A percentile compares a stretch with the other conserved stretches of the same genome.
Evolutionary conservation across 2,888 invertebrate species (phyloP).

Genomic region (Adineta ricciae): DNA sequence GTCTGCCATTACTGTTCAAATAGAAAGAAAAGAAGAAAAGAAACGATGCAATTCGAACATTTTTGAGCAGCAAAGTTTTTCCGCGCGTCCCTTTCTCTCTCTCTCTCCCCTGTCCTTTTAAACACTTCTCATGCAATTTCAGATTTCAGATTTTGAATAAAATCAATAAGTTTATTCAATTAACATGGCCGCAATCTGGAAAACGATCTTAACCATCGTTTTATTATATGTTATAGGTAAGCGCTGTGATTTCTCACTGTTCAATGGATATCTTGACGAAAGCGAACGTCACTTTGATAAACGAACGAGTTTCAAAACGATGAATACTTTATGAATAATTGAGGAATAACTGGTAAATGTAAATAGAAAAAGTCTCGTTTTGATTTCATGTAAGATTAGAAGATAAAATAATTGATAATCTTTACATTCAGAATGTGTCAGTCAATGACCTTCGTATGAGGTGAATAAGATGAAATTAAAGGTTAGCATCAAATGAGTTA

Average conservation of each 20-base stretch:
- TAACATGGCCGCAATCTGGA: not conserved
- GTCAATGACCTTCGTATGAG: not conserved
- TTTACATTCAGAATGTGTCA: not conserved
- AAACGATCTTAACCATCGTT: not conserved
- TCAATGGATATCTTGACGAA: not conserved
- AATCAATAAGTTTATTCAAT: not conserved
- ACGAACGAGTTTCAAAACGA: not conserved
- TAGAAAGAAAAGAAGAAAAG: not conserved
- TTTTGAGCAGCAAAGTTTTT: not conserved
- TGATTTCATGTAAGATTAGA: not conserved
- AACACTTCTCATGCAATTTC: not conserved
- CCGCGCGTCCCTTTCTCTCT: not conserved
- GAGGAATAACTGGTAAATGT: too few species aligned
- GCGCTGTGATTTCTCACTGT: not conserved
- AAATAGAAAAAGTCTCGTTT: too few species aligned
- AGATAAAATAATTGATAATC: not conserved
- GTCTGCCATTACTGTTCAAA: not conserved
- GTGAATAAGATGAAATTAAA: not conserved
- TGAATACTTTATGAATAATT: too few species aligned
- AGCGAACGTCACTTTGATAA: not conserved
- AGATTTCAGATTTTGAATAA: not conserved
- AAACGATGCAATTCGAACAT: not conserved
- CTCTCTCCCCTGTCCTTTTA: not conserved
- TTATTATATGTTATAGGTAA: not conserved
- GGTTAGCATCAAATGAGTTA: not conserved